Base-by-base conservation (phyloP, 1,140 invertebrate genomes). In the Wiebesia pumilae region DNA sequence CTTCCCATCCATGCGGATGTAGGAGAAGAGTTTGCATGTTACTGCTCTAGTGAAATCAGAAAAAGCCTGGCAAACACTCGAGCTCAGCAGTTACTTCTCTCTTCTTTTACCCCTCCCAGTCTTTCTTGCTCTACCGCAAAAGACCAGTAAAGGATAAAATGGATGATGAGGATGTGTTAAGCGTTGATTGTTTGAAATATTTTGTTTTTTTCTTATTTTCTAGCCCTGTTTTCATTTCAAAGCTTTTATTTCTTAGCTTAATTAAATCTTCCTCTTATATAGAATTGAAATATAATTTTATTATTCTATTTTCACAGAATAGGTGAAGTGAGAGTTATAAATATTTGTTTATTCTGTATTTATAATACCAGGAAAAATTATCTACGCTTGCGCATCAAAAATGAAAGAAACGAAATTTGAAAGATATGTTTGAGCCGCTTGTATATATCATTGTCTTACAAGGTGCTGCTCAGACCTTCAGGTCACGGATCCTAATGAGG, bases 21-120 rank as follows among this genome's bases (percentile, higher is more conserved):
- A 69, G 19, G 71, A 35, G 19, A 1, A 21, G 78, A 80, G 78
- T 65, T 35, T 38, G 54, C n/a, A 24, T 12, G 47, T 43, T 43
- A 21, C 16, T 27, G 14, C 27, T 51, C 51, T 35, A 24, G 71
- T 47, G 67, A 86, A 86, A 86, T 82, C 71, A 85, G 77, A 67
- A 58, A 85, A 85, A 81, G 65, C 85, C 51, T 73, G 65, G 77
- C 33, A 81, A 85, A 80, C 75, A 85, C 24, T 43, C 40, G 40
- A 24, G 30, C 21, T n/a, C 30, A 35, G 77, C 69, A 78, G n/a
- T n/a, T n/a, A 78, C 40, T 51, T 38, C 75, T 14, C 40, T 80
- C 77, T 58, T 16, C 12, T 10, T 38, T 58, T n/a, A 47, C 6
- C 7, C 14, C 21, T 82, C 40, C 38, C 19, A 47, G 75, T 47